Evolutionary conservation across 2,797 vertebrate genomes (phyloP).

Genomic region (Decapterus maruadsi): DNA sequence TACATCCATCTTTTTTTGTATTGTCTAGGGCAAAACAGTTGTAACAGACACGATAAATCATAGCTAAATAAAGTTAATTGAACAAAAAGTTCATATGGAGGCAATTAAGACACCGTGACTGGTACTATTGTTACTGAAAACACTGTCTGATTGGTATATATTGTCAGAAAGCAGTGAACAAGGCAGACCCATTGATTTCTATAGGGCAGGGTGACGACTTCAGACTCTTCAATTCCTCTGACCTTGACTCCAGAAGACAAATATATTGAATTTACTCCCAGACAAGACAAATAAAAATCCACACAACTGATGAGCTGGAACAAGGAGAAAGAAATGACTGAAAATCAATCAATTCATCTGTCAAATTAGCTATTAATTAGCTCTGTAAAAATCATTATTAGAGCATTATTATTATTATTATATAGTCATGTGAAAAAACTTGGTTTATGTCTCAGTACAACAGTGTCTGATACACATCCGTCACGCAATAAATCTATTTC

Average conservation of each 20-base stretch:
- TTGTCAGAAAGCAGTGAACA: no score
- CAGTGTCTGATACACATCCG: constrained; percentile 12
- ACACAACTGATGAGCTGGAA: neutral
- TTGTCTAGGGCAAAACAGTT: no score
- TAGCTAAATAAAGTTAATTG: neutral
- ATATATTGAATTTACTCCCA: neutral
- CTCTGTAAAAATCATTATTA: neutral
- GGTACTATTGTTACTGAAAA: no score
- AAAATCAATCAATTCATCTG: neutral
- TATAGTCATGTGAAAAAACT: neutral
- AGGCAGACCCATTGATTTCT: neutral
- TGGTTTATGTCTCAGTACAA: constrained; percentile 15
- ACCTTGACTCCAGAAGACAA: neutral
- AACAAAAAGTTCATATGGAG: neutral
- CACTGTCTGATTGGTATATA: no score
- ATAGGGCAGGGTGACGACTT: neutral
- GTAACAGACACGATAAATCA: neutral
- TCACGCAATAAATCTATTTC: constrained; percentile 63
- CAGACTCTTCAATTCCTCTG: neutral
- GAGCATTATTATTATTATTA: no score
- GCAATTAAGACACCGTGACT: neutral
- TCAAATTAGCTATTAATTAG: neutral
- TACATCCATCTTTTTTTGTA: neutral
- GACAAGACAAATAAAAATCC: neutral
- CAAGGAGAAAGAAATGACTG: neutral